These are phyloP conservation scores for Asbolus verrucosus DNA, from an alignment of 1,140 invertebrate genomes.

Conservation along the genomic window DNA sequence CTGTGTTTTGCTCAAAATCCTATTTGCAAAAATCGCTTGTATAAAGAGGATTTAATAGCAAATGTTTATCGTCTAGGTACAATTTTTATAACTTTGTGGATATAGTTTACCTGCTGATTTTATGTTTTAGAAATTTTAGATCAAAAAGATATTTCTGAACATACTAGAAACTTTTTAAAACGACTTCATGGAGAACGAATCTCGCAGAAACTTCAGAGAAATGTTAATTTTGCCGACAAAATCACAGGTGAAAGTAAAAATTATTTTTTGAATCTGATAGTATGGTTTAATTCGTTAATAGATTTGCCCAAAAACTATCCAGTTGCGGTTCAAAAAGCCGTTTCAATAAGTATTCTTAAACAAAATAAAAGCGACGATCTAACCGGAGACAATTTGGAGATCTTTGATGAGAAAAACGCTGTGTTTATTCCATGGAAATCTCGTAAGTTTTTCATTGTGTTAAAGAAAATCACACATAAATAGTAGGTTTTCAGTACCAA, in stretches of 20 bases:
- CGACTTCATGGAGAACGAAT: conserved; percentile 65
- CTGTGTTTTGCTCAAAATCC: conserved; percentile 72
- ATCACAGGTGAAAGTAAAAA: conserved; percentile 51
- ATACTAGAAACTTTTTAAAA: conserved; percentile 67
- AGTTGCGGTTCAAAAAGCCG: conserved; percentile 56
- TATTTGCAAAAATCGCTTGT: conserved; percentile 70
- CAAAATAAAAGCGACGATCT: conserved; percentile 25
- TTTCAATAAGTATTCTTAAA: conserved; percentile 57
- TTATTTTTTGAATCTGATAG: conserved; percentile 35
- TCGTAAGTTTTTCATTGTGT: conserved; percentile 45
- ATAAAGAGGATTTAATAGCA: conserved; percentile 75
- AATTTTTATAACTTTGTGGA: conserved; percentile 21
- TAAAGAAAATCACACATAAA: no score
- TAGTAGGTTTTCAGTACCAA: conserved; percentile 1
- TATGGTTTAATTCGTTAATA: conserved; percentile 45
- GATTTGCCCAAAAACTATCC: conserved; percentile 59
- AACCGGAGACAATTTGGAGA: conserved; percentile 46
- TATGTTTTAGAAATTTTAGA: conserved; percentile 64
- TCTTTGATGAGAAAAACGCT: conserved; percentile 52
- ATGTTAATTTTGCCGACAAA: conserved; percentile 52
- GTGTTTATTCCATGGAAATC: conserved; percentile 56
- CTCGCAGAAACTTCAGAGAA: conserved; percentile 40
- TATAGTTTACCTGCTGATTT: no score
- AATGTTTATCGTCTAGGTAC: conserved; percentile 71
- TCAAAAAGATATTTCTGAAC: conserved; percentile 66